Conservation (phyloP, 2,888 invertebrate species). For the Scrobipalpa costella region DNA sequence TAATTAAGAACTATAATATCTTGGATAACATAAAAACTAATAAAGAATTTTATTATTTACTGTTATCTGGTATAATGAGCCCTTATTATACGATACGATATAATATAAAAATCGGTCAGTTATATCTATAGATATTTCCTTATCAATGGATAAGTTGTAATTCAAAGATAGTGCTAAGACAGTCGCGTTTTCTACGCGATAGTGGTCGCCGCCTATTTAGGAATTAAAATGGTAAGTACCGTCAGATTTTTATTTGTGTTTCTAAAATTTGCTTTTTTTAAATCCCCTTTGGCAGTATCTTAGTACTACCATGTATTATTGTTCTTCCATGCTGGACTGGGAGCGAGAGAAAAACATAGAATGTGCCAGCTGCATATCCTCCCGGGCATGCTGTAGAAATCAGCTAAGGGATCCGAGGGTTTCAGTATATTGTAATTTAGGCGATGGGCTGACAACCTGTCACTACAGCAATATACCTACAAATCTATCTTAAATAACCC, state of each 20-base stretch:
- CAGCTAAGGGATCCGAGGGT: no score
- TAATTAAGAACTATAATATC: no score
- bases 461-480: no score
- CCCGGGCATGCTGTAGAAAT: no score
- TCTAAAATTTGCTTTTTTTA: background rate
- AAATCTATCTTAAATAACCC: no score
- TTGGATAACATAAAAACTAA: no score
- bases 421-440: no score
- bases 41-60: background rate
- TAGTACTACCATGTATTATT: background rate
- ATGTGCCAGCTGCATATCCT: no score
- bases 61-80: conserved; percentile 27
- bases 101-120: conserved; percentile 51
- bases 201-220: conserved; percentile 50
- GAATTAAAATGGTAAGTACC: conserved; percentile 46
- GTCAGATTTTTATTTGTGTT: background rate
- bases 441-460: no score
- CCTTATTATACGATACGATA: conserved; percentile 29
- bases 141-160: conserved; percentile 65
- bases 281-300: background rate
- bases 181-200: conserved; percentile 65
- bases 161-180: conserved; percentile 52
- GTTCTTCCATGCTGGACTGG: no score
- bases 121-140: conserved; percentile 58
- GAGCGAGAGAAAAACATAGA: no score